Evolutionary conservation across 2,888 invertebrate genomes (phyloP).

Genomic region (Carterocephalus palaemon): DNA sequence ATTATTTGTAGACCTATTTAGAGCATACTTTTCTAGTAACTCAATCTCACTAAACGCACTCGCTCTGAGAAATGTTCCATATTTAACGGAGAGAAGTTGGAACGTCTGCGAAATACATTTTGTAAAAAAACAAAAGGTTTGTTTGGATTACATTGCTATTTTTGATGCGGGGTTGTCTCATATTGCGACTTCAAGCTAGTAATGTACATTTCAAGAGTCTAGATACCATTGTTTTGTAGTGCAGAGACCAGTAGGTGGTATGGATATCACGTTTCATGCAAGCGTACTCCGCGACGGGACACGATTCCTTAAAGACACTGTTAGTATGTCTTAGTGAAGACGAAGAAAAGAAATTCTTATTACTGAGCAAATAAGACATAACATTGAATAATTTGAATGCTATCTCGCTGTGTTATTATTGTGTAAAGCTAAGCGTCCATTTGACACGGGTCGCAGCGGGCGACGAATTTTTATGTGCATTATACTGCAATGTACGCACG

Average conservation of each 20-base stretch:
- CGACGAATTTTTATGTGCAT: no score
- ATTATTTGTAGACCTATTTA: not conserved
- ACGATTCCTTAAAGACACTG: constrained; percentile 19
- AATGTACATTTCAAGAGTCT: not conserved
- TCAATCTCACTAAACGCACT: constrained; percentile 22
- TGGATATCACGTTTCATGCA: constrained; percentile 18
- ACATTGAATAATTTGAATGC: no score
- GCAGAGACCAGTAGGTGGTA: constrained; percentile 1
- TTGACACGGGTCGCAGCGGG: no score
- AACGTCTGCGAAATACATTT: constrained; percentile 11
- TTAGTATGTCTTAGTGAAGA: constrained; percentile 3
- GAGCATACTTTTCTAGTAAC: constrained; percentile 16
- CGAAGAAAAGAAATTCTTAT: constrained; percentile 6
- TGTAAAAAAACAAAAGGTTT: not conserved
- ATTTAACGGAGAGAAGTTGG: constrained; percentile 24
- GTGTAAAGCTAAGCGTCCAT: no score
- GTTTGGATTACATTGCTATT: constrained; percentile 6
- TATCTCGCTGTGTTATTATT: no score
- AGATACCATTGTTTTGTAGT: not conserved
- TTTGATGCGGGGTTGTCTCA: not conserved
- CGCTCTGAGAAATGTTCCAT: constrained; percentile 29
- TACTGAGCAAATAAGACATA: not conserved
- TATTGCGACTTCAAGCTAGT: not conserved
- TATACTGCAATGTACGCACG: no score
- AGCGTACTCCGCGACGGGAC: constrained; percentile 19